Percentiles rank a stretch among this genome's conserved stretches.
These are phyloP conservation scores for Xenotilapia caudafasciata DNA, from an alignment of 2,113 vertebrate genomes.

Conservation along the genomic window DNA sequence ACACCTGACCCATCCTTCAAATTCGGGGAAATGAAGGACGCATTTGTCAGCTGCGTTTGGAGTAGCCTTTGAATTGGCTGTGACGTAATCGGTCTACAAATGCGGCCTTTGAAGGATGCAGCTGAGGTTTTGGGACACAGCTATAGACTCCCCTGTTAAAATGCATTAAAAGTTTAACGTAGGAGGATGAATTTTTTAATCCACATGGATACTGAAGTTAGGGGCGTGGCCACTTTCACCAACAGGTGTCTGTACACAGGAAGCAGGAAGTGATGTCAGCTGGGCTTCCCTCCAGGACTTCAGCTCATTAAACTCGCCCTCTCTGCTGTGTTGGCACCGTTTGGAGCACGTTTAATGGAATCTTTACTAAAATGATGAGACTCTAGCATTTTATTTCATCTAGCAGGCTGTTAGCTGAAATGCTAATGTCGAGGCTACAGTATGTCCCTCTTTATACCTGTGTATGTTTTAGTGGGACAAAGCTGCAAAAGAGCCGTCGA, in stretches of 20 bases:
- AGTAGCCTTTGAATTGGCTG: background rate
- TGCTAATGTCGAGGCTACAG: background rate
- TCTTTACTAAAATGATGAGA: background rate
- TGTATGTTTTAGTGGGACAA: background rate
- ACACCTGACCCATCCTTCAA: too few species aligned
- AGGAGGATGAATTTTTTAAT: background rate
- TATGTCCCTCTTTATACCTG: rapidly evolving
- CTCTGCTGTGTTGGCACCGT: rapidly evolving
- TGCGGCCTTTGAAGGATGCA: background rate
- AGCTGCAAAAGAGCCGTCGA: background rate
- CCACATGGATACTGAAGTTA: background rate
- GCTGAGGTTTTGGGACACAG: background rate
- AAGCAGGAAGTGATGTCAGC: background rate
- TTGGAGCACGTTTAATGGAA: background rate
- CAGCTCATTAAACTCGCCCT: rapidly evolving
- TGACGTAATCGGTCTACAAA: background rate
- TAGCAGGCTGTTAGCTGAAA: background rate
- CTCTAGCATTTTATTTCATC: background rate
- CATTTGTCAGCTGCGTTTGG: background rate
- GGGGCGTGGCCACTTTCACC: background rate
- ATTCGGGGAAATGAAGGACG: background rate
- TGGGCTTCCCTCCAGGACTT: background rate
- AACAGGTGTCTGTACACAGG: background rate
- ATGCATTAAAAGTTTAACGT: background rate
- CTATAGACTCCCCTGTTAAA: background rate